These are phyloP conservation scores for Euclidia mi DNA, from an alignment of 2,888 invertebrate species.

Conservation along the genomic window DNA sequence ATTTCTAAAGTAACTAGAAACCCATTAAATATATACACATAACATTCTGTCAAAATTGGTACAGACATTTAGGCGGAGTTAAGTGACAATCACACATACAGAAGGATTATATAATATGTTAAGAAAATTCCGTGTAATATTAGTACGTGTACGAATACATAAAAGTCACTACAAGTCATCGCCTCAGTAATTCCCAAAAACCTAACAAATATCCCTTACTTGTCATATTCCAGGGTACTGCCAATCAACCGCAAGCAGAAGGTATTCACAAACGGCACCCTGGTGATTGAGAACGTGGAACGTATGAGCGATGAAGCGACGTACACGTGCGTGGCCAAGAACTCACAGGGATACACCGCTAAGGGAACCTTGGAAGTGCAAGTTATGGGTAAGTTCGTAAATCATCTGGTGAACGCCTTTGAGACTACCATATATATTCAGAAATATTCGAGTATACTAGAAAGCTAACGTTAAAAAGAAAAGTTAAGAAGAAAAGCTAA, in stretches of 20 bases:
- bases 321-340: slow-evolving; percentile 98
- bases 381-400: slow-evolving; percentile 97
- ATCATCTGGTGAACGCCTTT: slow-evolving; percentile 32
- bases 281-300: slow-evolving; percentile 98
- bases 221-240: slow-evolving; percentile 90
- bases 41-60: no score
- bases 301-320: slow-evolving; percentile 97
- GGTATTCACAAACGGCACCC: slow-evolving; percentile 97
- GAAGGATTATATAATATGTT: no score
- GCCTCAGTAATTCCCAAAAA: no score
- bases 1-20: no score
- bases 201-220: slow-evolving; percentile 47
- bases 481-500: no score
- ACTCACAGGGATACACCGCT: slow-evolving; percentile 97
- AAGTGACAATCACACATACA: no score
- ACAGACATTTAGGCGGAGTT: no score
- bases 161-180: no score
- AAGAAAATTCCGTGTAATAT: no score
- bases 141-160: no score
- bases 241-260: slow-evolving; percentile 98
- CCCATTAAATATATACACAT: no score
- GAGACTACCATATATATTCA: slow-evolving; percentile 13
- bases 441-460: slow-evolving; percentile 4
- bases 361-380: slow-evolving; percentile 97
- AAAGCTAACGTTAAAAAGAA: no score